These are phyloP conservation scores for Hyposoter dolosus DNA, from an alignment of 2,888 invertebrate species.

Conservation along the genomic window DNA sequence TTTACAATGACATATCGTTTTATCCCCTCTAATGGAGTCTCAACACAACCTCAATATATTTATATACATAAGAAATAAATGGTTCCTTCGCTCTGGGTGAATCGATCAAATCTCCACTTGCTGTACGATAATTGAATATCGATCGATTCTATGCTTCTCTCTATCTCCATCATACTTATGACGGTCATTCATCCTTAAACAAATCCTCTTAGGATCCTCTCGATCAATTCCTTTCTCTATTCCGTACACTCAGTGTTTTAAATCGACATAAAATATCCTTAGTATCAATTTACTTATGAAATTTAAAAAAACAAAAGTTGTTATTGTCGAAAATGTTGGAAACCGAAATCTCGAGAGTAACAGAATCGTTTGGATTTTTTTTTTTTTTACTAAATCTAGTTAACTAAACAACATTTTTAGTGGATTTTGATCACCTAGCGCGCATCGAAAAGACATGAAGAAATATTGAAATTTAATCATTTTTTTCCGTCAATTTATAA, in stretches of 20 bases:
- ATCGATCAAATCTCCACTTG: slow-evolving; percentile 34
- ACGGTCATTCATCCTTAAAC: neutral
- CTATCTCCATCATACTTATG: neutral
- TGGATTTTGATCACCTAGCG: neutral
- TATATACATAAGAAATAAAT: slow-evolving; percentile 11
- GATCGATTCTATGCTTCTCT: slow-evolving; percentile 3
- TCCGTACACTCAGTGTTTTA: neutral
- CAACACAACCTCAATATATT: neutral
- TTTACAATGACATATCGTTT: slow-evolving; percentile 44
- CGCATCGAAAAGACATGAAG: neutral
- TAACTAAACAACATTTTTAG: no score
- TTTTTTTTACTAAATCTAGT: neutral
- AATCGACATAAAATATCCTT: neutral
- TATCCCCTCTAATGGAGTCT: slow-evolving; percentile 25
- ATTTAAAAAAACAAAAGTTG: neutral
- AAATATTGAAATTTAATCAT: neutral
- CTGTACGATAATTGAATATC: slow-evolving; percentile 20
- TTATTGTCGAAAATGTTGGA: neutral
- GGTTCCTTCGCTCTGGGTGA: slow-evolving; percentile 1
- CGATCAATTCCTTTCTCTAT: neutral
- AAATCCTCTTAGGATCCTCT: neutral
- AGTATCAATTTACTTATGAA: neutral
- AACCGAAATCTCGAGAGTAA: neutral
- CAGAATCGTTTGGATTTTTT: neutral
- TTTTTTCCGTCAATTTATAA: neutral